phyloP scores from a whole-genome alignment of 1,140 invertebrate species.

The Apis mellifera region DNA sequence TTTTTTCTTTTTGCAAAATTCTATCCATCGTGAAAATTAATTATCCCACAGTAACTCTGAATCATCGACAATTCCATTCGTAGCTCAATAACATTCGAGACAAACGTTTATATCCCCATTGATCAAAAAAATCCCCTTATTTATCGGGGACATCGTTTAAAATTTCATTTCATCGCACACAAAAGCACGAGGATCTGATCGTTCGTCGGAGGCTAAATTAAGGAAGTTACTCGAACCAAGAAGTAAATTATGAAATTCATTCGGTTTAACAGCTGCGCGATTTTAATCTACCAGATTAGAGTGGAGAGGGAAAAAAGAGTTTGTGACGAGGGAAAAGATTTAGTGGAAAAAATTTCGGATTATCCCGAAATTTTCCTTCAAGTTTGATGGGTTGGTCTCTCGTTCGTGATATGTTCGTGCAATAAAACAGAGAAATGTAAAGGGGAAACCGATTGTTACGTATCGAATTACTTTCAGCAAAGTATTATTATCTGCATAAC shows the following conservation, averaged over 20 bases:
- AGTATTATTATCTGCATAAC: slow-evolving; percentile 7
- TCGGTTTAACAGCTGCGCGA: background rate
- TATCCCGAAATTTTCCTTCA: background rate
- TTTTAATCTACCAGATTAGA: background rate
- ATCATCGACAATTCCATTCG: background rate
- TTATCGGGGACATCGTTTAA: background rate
- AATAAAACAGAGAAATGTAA: background rate
- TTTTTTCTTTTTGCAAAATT: too few species aligned
- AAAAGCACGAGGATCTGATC: background rate
- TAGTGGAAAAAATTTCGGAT: too few species aligned
- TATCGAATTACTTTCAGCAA: background rate
- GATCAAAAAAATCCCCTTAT: background rate
- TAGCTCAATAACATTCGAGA: background rate
- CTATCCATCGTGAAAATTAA: background rate
- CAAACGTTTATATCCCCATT: background rate
- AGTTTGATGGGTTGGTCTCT: too few species aligned
- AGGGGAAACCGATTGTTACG: background rate
- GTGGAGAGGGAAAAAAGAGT: too few species aligned
- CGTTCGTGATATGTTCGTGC: background rate
- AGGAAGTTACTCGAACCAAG: background rate
- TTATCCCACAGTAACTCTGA: background rate
- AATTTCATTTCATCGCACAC: background rate
- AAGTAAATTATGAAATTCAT: slow-evolving; percentile 6
- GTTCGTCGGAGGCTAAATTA: background rate
- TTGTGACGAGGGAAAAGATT: too few species aligned